Conservation (phyloP, 1,140 invertebrate genomes). For the Stegodyphus dumicola region DNA sequence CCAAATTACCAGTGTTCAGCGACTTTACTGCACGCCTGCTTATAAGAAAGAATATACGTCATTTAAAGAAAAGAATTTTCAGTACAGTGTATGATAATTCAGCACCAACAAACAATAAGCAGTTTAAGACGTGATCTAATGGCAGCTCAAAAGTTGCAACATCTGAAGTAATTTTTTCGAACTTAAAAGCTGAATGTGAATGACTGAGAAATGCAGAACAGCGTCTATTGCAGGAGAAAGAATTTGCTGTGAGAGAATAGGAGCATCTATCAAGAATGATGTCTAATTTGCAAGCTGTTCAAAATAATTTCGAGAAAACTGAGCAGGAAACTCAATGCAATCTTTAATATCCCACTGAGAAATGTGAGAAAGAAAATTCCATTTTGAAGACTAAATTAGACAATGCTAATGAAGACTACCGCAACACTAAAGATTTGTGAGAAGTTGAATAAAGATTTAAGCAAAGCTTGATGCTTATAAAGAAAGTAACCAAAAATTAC, state of each 20-base stretch:
- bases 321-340: constrained; percentile 82
- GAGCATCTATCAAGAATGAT: constrained; percentile 81
- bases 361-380: constrained; percentile 82
- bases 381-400: constrained; percentile 74
- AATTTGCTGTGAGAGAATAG: constrained; percentile 79
- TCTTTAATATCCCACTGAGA: constrained; percentile 81
- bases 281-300: constrained; percentile 69
- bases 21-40: too few relatives aligned
- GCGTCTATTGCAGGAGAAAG: constrained; percentile 81
- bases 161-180: constrained; percentile 80
- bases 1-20: too few relatives aligned
- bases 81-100: too few relatives aligned
- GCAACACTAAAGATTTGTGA: constrained; percentile 66
- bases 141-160: constrained; percentile 78
- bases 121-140: too few relatives aligned
- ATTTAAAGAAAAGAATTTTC: too few relatives aligned
- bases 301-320: constrained; percentile 78
- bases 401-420: constrained; percentile 67
- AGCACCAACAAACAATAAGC: too few relatives aligned
- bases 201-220: constrained; percentile 80
- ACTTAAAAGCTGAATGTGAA: constrained; percentile 80
- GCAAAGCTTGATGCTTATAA: constrained; percentile 65
- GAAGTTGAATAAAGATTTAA: constrained; percentile 66
- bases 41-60: too few relatives aligned
- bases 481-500: constrained; percentile 64